Evolutionary conservation across 2,888 invertebrate genomes (phyloP), one percentile per base, ranked within the genome.

Genomic region (Actias luna): DNA sequence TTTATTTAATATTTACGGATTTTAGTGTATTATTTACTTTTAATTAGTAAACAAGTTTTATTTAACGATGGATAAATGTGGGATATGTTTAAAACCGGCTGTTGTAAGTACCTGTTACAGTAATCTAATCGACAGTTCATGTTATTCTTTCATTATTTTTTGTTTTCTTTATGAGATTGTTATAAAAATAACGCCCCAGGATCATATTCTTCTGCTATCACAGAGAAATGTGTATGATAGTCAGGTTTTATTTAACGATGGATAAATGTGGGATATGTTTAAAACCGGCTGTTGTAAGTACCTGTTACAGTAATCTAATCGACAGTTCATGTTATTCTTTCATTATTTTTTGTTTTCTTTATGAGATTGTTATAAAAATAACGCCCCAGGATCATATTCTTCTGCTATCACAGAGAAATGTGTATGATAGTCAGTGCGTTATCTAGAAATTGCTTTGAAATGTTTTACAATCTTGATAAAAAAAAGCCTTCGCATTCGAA

Each of bases 311-410:
- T 71, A 73, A 73, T 77, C 64, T 68, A 66, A 67, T 72, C 73
- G 71, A 79, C 79, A 77, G 83, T 80, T 82, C 74, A 72, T 78
- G 75, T 77, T 73, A 76, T 71, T 80, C 78, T 66, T 72, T 82
- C 82, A 82, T 79, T 85, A 83, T 85, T 87, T 89, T 89, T 90
- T 90, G 89, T 91, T 92, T 92, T 92, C 87, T 85, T 90, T 87
- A 79, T 70, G 76, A 75, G 79, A 82, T 83, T 84, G 85, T 80
- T 84, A 84, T 78, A 83, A 83, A 89, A 89, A 88, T 90, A 89
- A 85, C 83, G 82, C 78, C 72, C 75, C 75, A 73, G 70, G 67
- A 71, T 67, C 55, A 63, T 55, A 59, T 59, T 63, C 25, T 46
- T 18, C 33, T 52, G 12, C 70, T 69, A 70, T 73, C 52, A 46